Evolutionary conservation across 2,888 invertebrate species (phyloP).

Genomic region (Hipparchia semele): DNA sequence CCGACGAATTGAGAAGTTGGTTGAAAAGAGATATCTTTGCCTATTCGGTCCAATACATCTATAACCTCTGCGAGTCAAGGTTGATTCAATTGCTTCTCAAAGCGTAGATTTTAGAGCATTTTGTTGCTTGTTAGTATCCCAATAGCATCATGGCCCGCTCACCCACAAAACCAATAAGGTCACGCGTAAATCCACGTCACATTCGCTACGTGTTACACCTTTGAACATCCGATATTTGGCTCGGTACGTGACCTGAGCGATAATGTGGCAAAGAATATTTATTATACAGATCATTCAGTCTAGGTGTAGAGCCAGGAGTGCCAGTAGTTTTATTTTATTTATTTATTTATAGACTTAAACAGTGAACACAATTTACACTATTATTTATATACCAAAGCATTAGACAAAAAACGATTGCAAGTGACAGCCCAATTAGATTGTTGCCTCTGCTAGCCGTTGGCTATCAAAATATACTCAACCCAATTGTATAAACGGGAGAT

Average conservation of each 20-base stretch:
- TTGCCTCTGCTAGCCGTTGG: too few species aligned
- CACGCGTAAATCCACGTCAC: constrained; percentile 66
- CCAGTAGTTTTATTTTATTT: too few species aligned
- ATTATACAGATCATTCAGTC: not conserved
- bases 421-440: too few species aligned
- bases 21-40: too few species aligned
- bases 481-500: too few species aligned
- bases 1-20: too few species aligned
- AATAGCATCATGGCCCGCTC: constrained; percentile 45
- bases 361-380: too few species aligned
- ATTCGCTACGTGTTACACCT: constrained; percentile 55
- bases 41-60: not conserved
- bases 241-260: constrained; percentile 62
- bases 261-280: constrained; percentile 47
- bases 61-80: not conserved
- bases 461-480: too few species aligned
- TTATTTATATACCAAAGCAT: too few species aligned
- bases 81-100: not conserved
- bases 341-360: too few species aligned
- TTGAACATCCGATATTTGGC: constrained; percentile 64
- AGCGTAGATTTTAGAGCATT: not conserved
- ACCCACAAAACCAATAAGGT: constrained; percentile 53
- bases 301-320: not conserved
- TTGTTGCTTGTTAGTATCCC: constrained; percentile 34
- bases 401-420: too few species aligned